Base-by-base conservation (phyloP, 1,140 invertebrate genomes). In the Holcopasites calliopsidis region DNA sequence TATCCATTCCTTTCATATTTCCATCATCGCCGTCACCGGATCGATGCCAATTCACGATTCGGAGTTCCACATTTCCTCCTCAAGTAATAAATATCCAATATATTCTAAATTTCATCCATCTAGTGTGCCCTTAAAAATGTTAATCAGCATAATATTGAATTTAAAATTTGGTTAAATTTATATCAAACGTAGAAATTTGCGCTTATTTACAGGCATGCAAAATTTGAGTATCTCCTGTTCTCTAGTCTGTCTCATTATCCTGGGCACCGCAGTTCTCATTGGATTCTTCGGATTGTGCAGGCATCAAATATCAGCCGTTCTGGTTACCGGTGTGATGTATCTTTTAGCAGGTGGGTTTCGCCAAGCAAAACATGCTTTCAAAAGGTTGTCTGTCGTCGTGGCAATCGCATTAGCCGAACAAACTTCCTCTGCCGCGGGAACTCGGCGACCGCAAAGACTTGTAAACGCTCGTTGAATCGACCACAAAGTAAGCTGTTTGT, bases 291-390 rank as follows among this genome's bases (percentile, higher is more conserved):
- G 97, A 10, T 93, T 98, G 6, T 94, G 96, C 83, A 94, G 96
- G 87, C 95, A 96, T 85, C 97, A 97, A 92, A 97, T 97, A 68
- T 97, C 96, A 80, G 97, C 96, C 2, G 96, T 97, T 6, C 93
- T 98, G 11, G 95, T 98, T 3, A 98, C 97, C 0, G 97, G 97
- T 23, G 96, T 98, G 33, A 97, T 98, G 96, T 97, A 97, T 90
- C 91, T 97, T 26, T 89, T 98, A 80, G 96, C 97, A 91, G 96
- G 96, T 97, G 90, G 93, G 86, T 85, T 57, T 54, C 4, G 16
- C 52, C 10, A 8, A 21, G n/a, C 10, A 13, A 18, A 54, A 57
- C 1, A n/a, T 23, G 5, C 18, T 10, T 7, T n/a, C 26, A 42
- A 54, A 16, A 10, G 33, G n/a, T 11, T 21, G 16, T 2, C 1